Conservation (phyloP, 2,888 invertebrate species). For the Drosophila percnosoma region DNA sequence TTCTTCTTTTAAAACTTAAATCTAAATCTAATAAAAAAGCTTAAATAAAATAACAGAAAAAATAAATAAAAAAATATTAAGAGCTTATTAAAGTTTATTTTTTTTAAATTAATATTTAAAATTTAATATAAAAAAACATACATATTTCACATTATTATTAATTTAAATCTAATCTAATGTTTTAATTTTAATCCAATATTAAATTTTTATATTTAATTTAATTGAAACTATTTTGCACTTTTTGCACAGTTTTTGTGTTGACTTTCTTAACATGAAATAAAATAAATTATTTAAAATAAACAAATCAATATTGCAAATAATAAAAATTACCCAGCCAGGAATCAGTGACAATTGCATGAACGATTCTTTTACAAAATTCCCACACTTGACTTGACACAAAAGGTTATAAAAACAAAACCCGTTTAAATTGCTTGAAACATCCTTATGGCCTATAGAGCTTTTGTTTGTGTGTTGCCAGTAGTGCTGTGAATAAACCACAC, state of each 20-base stretch:
- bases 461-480: slow-evolving; percentile 30
- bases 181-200: not conserved
- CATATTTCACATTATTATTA: no score
- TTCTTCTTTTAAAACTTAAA: no score
- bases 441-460: slow-evolving; percentile 12
- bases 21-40: no score
- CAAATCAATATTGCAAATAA: not conserved
- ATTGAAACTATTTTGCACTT: not conserved
- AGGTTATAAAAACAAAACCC: slow-evolving; percentile 15
- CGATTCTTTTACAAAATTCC: not conserved
- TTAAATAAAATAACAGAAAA: no score
- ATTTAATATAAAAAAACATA: no score
- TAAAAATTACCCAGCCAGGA: not conserved
- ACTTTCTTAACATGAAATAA: not conserved
- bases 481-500: slow-evolving; percentile 54
- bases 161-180: no score
- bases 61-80: no score
- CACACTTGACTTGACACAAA: slow-evolving; percentile 1
- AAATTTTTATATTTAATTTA: not conserved
- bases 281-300: not conserved
- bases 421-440: slow-evolving; percentile 49
- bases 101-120: no score
- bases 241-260: not conserved
- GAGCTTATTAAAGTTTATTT: no score
- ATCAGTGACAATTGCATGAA: not conserved